Evolutionary conservation across 2,888 invertebrate species (phyloP).

Genomic region (Drosophila parthenogenetica): DNA sequence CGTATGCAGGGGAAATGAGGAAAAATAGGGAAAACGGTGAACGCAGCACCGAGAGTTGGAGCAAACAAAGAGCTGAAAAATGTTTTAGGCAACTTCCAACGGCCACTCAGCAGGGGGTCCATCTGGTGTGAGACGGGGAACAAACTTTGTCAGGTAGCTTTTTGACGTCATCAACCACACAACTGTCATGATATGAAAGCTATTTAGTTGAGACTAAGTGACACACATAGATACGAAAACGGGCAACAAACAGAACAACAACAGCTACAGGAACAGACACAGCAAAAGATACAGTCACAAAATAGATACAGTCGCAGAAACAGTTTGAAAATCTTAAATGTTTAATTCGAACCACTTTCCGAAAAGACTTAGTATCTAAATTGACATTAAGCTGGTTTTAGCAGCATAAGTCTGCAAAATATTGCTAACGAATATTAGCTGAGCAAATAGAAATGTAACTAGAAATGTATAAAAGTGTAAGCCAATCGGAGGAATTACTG

Average conservation of each 20-base stretch:
- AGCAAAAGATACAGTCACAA: conserved; percentile 8
- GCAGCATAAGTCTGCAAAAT: no score
- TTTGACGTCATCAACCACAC: conserved; percentile 33
- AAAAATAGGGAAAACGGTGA: not conserved
- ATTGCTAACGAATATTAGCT: no score
- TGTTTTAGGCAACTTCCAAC: conserved; percentile 62
- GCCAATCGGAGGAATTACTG: no score
- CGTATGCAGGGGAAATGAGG: conserved; percentile 1
- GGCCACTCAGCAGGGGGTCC: conserved; percentile 35
- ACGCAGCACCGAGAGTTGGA: not conserved
- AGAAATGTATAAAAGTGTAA: no score
- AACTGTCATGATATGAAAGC: conserved; percentile 47
- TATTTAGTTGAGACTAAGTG: conserved; percentile 62
- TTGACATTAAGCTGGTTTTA: no score
- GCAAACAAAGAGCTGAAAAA: conserved; percentile 55
- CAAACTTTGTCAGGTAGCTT: conserved; percentile 1
- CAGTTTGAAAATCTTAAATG: no score
- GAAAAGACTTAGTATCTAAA: no score
- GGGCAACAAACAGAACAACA: conserved; percentile 6
- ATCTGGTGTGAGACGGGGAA: not conserved
- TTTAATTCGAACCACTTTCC: no score
- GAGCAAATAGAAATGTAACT: no score
- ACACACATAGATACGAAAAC: conserved; percentile 64
- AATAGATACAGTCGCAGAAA: not conserved
- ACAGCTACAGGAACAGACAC: conserved; percentile 16